A percentile compares a stretch with the other conserved stretches of the same genome.
phyloP scores from a whole-genome alignment of 2,888 invertebrate species.

The Pachymerium ferrugineum region DNA sequence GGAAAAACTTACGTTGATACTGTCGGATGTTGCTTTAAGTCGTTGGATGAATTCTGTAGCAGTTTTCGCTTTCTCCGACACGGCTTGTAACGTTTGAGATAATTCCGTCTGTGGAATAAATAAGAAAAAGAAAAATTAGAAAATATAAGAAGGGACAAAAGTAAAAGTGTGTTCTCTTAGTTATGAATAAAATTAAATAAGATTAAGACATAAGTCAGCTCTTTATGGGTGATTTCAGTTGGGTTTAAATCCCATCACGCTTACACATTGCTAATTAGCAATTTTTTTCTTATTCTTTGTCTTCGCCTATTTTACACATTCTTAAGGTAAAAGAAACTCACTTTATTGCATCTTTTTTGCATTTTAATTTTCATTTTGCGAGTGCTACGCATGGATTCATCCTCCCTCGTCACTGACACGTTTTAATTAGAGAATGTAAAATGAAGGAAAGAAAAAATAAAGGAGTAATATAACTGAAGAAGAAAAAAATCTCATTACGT shows the following conservation, averaged over 20 bases:
- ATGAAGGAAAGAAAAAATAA: neutral
- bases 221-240: neutral
- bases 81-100: constrained; percentile 91
- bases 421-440: constrained; percentile 3
- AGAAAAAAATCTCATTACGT: no score
- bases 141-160: no score
- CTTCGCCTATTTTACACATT: neutral
- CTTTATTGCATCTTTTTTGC: neutral
- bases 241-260: neutral
- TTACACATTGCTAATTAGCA: neutral
- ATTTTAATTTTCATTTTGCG: neutral
- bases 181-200: constrained; percentile 13
- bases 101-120: constrained; percentile 86
- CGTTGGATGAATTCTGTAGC: constrained; percentile 96
- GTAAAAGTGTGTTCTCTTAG: no score
- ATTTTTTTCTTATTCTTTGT: neutral
- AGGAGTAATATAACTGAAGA: no score
- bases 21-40: constrained; percentile 91
- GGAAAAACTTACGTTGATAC: constrained; percentile 96
- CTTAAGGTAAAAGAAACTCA: neutral
- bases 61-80: constrained; percentile 93
- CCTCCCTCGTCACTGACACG: neutral
- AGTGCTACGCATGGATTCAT: neutral
- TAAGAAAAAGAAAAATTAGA: constrained; percentile 35
- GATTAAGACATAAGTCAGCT: neutral